Percentiles rank a stretch among this genome's conserved stretches.
phyloP scores from a whole-genome alignment of 2,888 invertebrate genomes.

The Linnaemya vulpina region DNA sequence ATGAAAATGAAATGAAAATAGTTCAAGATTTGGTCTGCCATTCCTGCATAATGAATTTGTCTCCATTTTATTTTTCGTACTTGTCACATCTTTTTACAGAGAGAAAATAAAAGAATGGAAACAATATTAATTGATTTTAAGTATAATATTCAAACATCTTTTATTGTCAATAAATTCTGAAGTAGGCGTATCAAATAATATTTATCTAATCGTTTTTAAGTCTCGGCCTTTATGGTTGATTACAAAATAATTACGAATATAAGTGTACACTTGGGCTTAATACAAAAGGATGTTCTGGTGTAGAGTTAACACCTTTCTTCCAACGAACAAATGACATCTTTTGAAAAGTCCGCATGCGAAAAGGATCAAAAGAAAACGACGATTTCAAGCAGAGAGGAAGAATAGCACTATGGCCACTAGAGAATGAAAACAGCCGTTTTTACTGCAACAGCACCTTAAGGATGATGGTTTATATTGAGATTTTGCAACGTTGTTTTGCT shows the following conservation, averaged over 20 bases:
- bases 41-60: background rate
- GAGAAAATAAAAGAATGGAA: conserved; percentile 41
- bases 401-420: conserved; percentile 40
- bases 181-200: conserved; percentile 76
- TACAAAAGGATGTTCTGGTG: background rate
- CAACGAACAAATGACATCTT: conserved; percentile 80
- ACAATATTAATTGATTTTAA: conserved; percentile 78
- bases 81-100: conserved; percentile 31
- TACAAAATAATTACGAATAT: conserved; percentile 1
- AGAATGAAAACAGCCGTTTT: conserved; percentile 1
- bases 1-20: too few relatives aligned
- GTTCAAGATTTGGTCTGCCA: too few relatives aligned
- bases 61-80: background rate
- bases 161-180: conserved; percentile 43
- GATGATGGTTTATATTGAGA: conserved; percentile 56
- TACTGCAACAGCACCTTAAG: conserved; percentile 40
- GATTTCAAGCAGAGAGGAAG: conserved; percentile 48
- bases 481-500: conserved; percentile 11
- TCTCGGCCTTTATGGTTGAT: background rate
- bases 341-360: conserved; percentile 14
- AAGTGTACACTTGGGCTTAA: background rate
- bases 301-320: conserved; percentile 78
- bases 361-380: conserved; percentile 6
- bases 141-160: conserved; percentile 73
- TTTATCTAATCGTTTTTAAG: conserved; percentile 74